These are phyloP conservation scores for Limnephilus lunatus DNA, from an alignment of 2,888 invertebrate genomes.

Conservation along the genomic window DNA sequence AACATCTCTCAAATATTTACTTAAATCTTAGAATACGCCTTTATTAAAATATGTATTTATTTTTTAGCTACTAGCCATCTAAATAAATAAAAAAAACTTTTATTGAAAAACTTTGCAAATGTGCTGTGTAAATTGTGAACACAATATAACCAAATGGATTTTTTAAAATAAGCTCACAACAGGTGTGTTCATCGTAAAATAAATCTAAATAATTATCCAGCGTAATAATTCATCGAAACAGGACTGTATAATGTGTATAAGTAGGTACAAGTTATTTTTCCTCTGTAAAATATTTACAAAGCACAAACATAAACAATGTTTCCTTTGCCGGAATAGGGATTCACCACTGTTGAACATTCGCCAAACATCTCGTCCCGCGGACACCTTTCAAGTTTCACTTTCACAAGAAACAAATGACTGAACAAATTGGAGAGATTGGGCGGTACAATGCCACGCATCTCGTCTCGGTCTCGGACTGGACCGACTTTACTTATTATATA, in stretches of 20 bases:
- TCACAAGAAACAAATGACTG: constrained; percentile 54
- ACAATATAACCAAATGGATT: too few species aligned
- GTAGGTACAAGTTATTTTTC: background rate
- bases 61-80: too few species aligned
- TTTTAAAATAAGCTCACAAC: too few species aligned
- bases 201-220: background rate
- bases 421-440: constrained; percentile 59
- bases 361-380: background rate
- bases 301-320: background rate
- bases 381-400: constrained; percentile 56
- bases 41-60: too few species aligned
- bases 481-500: background rate
- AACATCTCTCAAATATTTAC: too few species aligned
- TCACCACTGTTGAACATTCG: constrained; percentile 21
- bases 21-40: too few species aligned
- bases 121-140: too few species aligned
- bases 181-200: background rate
- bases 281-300: background rate
- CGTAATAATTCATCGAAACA: background rate
- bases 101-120: too few species aligned
- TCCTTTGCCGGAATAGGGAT: background rate
- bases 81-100: too few species aligned
- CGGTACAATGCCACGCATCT: background rate
- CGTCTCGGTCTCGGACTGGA: background rate
- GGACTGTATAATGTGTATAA: background rate